Evolutionary conservation across 2,888 invertebrate species (phyloP).

Genomic region (Lasioglossum vierecki): DNA sequence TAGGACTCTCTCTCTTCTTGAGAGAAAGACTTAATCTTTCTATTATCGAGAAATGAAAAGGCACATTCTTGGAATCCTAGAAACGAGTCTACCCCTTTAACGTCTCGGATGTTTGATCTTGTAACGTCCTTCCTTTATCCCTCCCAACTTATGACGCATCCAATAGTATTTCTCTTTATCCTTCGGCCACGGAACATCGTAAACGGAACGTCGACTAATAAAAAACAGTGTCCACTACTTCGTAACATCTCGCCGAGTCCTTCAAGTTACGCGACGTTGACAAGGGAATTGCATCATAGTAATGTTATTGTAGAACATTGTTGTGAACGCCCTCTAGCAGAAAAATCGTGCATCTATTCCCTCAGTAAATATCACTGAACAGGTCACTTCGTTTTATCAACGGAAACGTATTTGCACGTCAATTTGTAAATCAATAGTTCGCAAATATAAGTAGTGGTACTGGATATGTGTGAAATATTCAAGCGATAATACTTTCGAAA

Average conservation of each 20-base stretch:
- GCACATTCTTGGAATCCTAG: no score
- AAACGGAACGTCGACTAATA: background rate
- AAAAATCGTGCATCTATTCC: background rate
- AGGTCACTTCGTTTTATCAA: constrained; percentile 25
- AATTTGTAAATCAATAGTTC: constrained; percentile 52
- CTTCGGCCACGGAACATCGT: background rate
- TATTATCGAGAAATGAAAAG: no score
- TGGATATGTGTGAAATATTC: background rate
- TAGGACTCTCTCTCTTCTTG: no score
- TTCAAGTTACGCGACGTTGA: background rate
- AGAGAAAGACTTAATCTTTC: no score
- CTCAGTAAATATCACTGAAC: constrained; percentile 19
- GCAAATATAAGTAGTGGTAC: constrained; percentile 20
- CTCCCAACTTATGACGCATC: background rate
- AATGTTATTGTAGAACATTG: background rate
- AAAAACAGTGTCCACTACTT: background rate
- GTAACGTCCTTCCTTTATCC: background rate
- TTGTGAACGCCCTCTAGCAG: constrained; percentile 24
- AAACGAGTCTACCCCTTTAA: no score
- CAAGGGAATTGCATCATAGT: background rate
- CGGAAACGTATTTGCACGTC: constrained; percentile 34
- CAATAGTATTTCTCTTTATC: background rate
- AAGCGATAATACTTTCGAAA: constrained; percentile 4
- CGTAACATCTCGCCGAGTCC: background rate
- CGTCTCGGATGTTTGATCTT: background rate